A percentile compares a stretch with the other conserved stretches of the same genome.
Conservation (phyloP, 2,888 invertebrate genomes). For the Drosophila greeni region DNA sequence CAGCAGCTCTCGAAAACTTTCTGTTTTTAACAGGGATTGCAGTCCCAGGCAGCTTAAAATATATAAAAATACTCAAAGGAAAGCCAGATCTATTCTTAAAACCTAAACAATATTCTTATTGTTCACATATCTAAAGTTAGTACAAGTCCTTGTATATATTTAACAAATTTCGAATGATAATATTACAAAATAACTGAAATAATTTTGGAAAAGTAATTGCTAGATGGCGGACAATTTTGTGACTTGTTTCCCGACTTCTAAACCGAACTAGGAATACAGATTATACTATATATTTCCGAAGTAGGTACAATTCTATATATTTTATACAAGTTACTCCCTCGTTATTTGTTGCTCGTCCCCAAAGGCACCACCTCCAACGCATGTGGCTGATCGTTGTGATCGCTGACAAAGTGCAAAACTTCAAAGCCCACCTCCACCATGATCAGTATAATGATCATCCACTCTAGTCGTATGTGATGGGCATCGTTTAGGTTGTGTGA, state of each 20-base stretch:
- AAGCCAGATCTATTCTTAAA: background rate
- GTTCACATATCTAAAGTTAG: background rate
- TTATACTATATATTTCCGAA: conserved; percentile 9
- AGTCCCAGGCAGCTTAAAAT: background rate
- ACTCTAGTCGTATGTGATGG: conserved; percentile 95
- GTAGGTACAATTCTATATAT: conserved; percentile 16
- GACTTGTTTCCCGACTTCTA: background rate
- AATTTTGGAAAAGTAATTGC: background rate
- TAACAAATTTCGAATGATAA: background rate
- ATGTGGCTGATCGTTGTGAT: conserved; percentile 68
- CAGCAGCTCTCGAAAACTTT: conserved; percentile 4
- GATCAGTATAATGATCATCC: conserved; percentile 98
- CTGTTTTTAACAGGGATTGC: background rate
- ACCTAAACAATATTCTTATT: no score
- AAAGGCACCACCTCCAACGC: conserved; percentile 14
- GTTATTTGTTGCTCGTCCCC: no score
- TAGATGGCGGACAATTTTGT: background rate
- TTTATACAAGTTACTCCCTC: background rate
- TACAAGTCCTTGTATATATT: background rate
- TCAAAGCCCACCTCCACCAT: conserved; percentile 96
- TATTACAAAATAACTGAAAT: background rate
- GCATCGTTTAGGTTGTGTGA: conserved; percentile 93
- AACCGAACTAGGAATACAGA: background rate
- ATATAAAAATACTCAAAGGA: background rate
- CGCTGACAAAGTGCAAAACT: conserved; percentile 83